Conservation (phyloP, 2,888 invertebrate species). For the Trypoxylon attenuatum region DNA sequence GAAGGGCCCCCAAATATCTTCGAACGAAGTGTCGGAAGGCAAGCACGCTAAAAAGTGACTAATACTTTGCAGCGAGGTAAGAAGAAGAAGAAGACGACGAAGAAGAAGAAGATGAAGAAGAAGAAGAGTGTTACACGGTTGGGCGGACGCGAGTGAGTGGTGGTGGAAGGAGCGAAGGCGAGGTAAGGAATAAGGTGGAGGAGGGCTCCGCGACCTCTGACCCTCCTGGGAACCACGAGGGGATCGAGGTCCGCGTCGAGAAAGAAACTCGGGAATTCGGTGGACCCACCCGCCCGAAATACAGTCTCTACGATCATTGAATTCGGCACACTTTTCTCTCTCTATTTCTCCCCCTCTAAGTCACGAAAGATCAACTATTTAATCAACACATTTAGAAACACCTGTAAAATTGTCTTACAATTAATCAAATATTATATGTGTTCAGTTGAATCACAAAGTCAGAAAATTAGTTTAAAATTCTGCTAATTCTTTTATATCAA, state of each 20-base stretch:
- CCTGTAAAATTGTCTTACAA: too few relatives aligned
- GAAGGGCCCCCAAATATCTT: too few relatives aligned
- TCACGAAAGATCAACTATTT: too few relatives aligned
- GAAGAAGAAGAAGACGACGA: neutral
- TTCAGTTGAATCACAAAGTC: too few relatives aligned
- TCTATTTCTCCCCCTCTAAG: neutral
- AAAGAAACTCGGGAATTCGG: constrained; percentile 54
- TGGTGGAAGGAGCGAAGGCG: neutral
- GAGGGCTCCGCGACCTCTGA: constrained; percentile 66
- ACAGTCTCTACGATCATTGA: constrained; percentile 4
- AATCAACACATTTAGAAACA: too few relatives aligned
- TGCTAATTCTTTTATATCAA: too few relatives aligned
- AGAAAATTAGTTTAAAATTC: too few relatives aligned
- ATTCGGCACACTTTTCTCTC: neutral
- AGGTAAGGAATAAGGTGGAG: constrained; percentile 21
- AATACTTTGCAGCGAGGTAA: neutral
- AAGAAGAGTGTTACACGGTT: neutral
- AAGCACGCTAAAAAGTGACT: neutral
- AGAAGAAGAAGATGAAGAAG: too few relatives aligned
- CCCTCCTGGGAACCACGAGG: constrained; percentile 62
- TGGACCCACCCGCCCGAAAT: constrained; percentile 58
- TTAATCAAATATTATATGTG: too few relatives aligned
- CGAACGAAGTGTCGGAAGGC: too few relatives aligned
- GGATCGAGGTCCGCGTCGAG: constrained; percentile 46
- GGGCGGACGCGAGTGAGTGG: neutral